These are phyloP conservation scores for Itoplectis maculator DNA, from an alignment of 2,888 invertebrate species.

Conservation along the genomic window DNA sequence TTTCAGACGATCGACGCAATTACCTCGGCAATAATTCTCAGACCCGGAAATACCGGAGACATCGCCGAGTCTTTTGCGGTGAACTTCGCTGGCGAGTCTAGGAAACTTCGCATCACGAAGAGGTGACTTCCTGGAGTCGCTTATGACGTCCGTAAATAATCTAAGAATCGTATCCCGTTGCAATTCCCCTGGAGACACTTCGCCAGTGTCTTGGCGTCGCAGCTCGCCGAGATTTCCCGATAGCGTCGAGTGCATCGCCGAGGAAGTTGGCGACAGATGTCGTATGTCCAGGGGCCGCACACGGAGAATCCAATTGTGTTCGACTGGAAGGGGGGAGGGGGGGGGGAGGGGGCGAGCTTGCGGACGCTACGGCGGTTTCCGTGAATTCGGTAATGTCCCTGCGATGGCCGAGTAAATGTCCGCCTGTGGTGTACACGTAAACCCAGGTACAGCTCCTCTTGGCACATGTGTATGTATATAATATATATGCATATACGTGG, in stretches of 20 bases:
- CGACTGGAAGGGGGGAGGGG: too few relatives aligned
- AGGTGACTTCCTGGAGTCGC: too few relatives aligned
- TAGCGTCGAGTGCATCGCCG: constrained; percentile 53
- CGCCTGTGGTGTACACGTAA: constrained; percentile 41
- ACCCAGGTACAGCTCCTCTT: neutral
- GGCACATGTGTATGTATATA: constrained; percentile 8
- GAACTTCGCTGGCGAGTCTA: too few relatives aligned
- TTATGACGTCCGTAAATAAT: neutral
- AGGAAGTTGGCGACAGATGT: constrained; percentile 63
- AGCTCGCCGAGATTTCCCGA: constrained; percentile 46
- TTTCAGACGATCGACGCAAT: too few relatives aligned
- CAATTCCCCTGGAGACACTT: too few relatives aligned
- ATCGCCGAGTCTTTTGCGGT: too few relatives aligned
- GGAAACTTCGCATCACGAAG: too few relatives aligned
- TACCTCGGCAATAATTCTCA: too few relatives aligned
- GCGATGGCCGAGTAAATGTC: constrained; percentile 51
- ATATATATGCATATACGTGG: constrained; percentile 4
- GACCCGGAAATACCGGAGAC: too few relatives aligned
- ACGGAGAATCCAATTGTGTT: constrained; percentile 61
- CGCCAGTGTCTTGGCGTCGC: neutral
- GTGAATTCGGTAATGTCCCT: constrained; percentile 61
- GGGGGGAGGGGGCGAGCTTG: constrained; percentile 45
- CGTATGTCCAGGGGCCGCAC: constrained; percentile 36
- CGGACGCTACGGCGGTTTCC: constrained; percentile 52
- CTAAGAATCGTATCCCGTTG: neutral